These are phyloP conservation scores for Elephantulus edwardii DNA, from an alignment of 2,113 vertebrate species.

Conservation along the genomic window DNA sequence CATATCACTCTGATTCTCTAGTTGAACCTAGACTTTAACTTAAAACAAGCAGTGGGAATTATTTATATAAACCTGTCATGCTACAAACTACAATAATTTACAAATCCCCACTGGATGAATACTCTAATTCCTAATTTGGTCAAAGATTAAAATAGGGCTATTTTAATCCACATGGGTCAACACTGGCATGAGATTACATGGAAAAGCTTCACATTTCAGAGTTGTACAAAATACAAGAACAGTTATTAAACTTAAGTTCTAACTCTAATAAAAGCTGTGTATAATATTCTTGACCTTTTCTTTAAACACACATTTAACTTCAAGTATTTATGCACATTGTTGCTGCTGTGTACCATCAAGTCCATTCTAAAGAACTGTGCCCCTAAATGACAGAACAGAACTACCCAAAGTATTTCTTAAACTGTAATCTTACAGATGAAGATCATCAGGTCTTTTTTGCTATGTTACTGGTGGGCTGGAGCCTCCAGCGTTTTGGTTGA, in stretches of 20 bases:
- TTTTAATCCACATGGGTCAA: slow-evolving; percentile 90
- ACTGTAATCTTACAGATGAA: not conserved
- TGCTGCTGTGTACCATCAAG: not conserved
- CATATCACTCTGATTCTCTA: slow-evolving; percentile 56
- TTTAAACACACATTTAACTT: slow-evolving; percentile 51
- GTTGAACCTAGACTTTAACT: slow-evolving; percentile 73
- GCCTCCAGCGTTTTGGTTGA: not conserved
- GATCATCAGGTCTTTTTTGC: not conserved
- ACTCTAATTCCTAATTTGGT: slow-evolving; percentile 92
- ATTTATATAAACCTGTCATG: slow-evolving; percentile 85
- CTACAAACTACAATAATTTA: slow-evolving; percentile 86
- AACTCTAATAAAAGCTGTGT: slow-evolving; percentile 65
- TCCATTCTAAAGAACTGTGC: not conserved
- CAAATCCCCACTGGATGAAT: slow-evolving; percentile 84
- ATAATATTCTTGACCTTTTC: slow-evolving; percentile 54
- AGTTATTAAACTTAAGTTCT: slow-evolving; percentile 67
- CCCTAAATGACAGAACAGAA: not conserved
- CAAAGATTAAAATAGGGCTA: slow-evolving; percentile 87
- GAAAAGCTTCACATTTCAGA: slow-evolving; percentile 83
- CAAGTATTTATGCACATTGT: not conserved
- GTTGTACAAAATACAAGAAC: slow-evolving; percentile 74
- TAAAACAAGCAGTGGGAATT: slow-evolving; percentile 83
- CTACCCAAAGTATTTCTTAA: not conserved
- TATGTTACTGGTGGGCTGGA: not conserved
- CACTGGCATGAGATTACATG: slow-evolving; percentile 87